phyloP scores from a whole-genome alignment of 2,113 vertebrate species.

The Castor canadensis region DNA sequence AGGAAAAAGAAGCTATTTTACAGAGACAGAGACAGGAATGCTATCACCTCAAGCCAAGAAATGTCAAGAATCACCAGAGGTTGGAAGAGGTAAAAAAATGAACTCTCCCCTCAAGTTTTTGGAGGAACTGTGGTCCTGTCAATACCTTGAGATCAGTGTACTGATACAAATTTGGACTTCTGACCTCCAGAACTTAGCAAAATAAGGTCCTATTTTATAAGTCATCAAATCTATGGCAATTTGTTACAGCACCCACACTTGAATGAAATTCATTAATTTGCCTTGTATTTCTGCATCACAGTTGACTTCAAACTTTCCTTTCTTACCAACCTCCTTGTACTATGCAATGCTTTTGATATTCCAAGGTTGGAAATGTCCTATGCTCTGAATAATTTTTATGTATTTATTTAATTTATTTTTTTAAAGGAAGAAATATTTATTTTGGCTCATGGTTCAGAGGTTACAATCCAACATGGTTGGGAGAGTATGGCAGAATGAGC shows the following conservation, averaged over 20 bases:
- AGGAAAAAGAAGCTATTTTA: not conserved
- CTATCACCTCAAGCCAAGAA: not conserved
- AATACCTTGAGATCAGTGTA: not conserved
- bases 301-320: not conserved
- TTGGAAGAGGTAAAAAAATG: not conserved
- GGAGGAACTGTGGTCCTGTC: rapidly evolving
- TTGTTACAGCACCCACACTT: not conserved
- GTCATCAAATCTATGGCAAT: not conserved
- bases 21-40: not conserved
- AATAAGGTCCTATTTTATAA: not conserved
- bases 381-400: not conserved
- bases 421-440: no score
- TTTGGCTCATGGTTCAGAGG: no score
- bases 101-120: not conserved
- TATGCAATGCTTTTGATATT: not conserved
- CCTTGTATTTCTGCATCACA: not conserved
- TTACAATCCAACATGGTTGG: no score
- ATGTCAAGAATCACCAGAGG: not conserved
- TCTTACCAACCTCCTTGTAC: not conserved
- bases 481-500: no score
- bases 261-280: not conserved
- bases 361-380: not conserved
- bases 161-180: not conserved
- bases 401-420: no score
- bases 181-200: not conserved